Evolutionary conservation across 2,888 invertebrate genomes (phyloP).

Genomic region (Latrodectus hesperus): DNA sequence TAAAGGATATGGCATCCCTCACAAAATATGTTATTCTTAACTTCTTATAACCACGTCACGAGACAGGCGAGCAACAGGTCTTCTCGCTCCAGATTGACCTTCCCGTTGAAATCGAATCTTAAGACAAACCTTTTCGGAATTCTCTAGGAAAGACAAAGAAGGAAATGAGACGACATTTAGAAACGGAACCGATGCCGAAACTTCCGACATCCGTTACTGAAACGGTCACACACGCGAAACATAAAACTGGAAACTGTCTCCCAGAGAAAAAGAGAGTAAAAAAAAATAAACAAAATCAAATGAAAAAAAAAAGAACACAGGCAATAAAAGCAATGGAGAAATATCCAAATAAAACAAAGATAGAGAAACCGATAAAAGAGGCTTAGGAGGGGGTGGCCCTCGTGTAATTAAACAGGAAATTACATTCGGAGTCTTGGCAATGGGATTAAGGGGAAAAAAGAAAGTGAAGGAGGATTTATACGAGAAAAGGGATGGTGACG

Average conservation of each 20-base stretch:
- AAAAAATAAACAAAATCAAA: conserved; percentile 55
- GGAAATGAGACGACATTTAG: conserved; percentile 48
- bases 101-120: not conserved
- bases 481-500: not conserved
- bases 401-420: conserved; percentile 69
- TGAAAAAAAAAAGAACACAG: not conserved
- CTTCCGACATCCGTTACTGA: conserved; percentile 1
- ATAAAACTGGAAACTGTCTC: not conserved
- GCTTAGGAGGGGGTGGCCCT: conserved; percentile 54
- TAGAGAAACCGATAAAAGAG: conserved; percentile 56
- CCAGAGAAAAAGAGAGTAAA: not conserved
- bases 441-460: conserved; percentile 51
- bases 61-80: conserved; percentile 7
- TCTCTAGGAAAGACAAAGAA: conserved; percentile 21
- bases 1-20: no score
- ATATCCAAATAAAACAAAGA: conserved; percentile 4
- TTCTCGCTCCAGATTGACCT: not conserved
- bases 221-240: not conserved
- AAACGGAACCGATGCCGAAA: conserved; percentile 44
- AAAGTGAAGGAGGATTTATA: conserved; percentile 55
- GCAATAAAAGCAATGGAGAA: no score
- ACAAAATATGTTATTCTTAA: no score
- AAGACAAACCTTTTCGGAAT: conserved; percentile 14
- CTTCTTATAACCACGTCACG: no score
- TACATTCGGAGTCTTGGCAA: conserved; percentile 63